phyloP scores from a whole-genome alignment of 23 tunicate species.

The Diplosoma virens region DNA sequence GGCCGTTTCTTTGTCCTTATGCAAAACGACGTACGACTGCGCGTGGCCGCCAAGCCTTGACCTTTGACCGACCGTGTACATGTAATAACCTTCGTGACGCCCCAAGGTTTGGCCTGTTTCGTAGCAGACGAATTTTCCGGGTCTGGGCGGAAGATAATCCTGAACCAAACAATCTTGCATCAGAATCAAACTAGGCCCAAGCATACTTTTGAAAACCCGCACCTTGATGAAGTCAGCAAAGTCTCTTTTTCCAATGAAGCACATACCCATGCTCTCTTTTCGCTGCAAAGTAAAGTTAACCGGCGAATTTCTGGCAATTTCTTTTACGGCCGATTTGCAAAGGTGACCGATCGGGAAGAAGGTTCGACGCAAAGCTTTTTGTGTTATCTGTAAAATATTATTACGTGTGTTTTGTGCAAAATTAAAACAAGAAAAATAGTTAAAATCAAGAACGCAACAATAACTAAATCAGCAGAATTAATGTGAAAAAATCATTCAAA shows the following conservation, averaged over 20 bases:
- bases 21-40: conserved; percentile 48
- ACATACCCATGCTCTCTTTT: conserved; percentile 94
- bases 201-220: background rate
- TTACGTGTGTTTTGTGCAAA: background rate
- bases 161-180: too few relatives aligned
- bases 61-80: conserved; percentile 80
- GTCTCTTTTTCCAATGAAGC: conserved; percentile 83
- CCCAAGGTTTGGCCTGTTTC: conserved; percentile 61
- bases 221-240: conserved; percentile 59
- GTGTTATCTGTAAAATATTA: conserved; percentile 33
- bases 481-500: too few relatives aligned
- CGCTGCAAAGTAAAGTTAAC: conserved; percentile 43
- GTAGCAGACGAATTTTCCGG: conserved; percentile 53
- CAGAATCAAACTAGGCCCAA: background rate
- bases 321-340: conserved; percentile 56
- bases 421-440: background rate
- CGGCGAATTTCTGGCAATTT: conserved; percentile 51
- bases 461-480: too few relatives aligned
- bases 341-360: conserved; percentile 72
- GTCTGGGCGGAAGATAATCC: conserved; percentile 81
- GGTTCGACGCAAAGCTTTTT: conserved; percentile 29
- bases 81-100: conserved; percentile 48
- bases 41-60: conserved; percentile 29
- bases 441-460: too few relatives aligned
- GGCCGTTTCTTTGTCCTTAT: conserved; percentile 34